Base-by-base conservation (phyloP, 2,797 vertebrate species). In the Peromyscus eremicus region DNA sequence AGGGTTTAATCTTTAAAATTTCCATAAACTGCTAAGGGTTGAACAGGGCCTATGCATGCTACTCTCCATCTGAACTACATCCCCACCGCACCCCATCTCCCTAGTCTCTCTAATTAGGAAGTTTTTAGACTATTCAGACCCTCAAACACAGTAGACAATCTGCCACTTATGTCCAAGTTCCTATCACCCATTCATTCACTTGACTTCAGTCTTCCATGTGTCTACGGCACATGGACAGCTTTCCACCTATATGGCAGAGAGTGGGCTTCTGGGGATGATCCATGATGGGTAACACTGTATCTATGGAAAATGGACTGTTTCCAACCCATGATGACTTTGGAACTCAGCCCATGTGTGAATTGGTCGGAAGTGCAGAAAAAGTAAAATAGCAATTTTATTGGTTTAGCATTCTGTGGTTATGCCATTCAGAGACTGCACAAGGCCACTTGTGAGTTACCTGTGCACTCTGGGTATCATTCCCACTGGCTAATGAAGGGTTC, bases 71-170 rank as follows among this genome's bases (percentile, higher is more conserved):
- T 46, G 71, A 76, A 43, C 27, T 62, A 43, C 37, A 16, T 40
- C 19, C n/a, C 5, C 16, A 19, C 6, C 82, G 32, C 29, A n/a
- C 5, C 19, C 87, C 71, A 70, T n/a, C 82, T 83, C 21, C 29
- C n/a, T 79, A 19, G 55, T 77, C 60, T 40, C 75, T 84, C 49
- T 91, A 93, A 86, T 94, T 80, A 93, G 68, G 71, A 82, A 91
- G 13, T 32, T 76, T 95, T 86, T 62, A 57, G 34, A 43, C 68
- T 23, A 73, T 37, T 12, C 13, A 25, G 73, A 64, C 55, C 37
- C 79, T 32, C 92, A 71, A 66, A 49, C 14, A 46, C 21, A 77
- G 91, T 2, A 76, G 95, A 95, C 37, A 52, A 94, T 52, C 43
- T 71, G 40, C 57, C 85, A 85, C 37, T 81, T 84, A 32, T 25